Conservation (phyloP, 2,113 vertebrate genomes). For the Chionomys nivalis region DNA sequence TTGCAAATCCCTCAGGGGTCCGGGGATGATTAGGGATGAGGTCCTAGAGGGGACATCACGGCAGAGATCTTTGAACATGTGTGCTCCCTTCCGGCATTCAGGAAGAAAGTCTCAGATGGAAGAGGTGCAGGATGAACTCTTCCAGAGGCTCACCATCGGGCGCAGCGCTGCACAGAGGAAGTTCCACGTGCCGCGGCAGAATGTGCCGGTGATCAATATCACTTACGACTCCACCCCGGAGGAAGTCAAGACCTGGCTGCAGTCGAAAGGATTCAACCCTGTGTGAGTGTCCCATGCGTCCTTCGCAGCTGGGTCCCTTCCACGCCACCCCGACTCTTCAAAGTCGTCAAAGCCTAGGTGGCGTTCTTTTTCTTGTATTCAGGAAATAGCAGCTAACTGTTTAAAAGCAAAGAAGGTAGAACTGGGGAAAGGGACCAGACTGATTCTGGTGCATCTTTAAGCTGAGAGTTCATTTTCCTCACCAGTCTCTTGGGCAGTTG, state of each 20-base stretch:
- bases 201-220: constrained; percentile 86
- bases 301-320: background rate
- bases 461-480: background rate
- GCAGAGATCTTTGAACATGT: background rate
- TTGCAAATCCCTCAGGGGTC: background rate
- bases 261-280: constrained; percentile 95
- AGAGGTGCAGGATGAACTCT: constrained; percentile 96
- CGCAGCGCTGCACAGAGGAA: constrained; percentile 93
- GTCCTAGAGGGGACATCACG: background rate
- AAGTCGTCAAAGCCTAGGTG: background rate
- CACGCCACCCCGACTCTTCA: background rate
- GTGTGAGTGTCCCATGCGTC: constrained; percentile 88
- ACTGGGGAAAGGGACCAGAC: background rate
- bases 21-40: background rate
- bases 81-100: constrained; percentile 53
- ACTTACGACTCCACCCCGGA: constrained; percentile 91
- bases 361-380: background rate
- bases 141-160: constrained; percentile 94
- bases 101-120: constrained; percentile 99
- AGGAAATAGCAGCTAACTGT: background rate
- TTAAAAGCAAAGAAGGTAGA: background rate
- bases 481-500: background rate
- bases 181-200: constrained; percentile 88
- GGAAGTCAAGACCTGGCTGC: constrained; percentile 92
- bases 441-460: background rate